These are phyloP conservation scores for Eubasilissa splendida DNA, from an alignment of 2,888 invertebrate genomes.

Conservation along the genomic window DNA sequence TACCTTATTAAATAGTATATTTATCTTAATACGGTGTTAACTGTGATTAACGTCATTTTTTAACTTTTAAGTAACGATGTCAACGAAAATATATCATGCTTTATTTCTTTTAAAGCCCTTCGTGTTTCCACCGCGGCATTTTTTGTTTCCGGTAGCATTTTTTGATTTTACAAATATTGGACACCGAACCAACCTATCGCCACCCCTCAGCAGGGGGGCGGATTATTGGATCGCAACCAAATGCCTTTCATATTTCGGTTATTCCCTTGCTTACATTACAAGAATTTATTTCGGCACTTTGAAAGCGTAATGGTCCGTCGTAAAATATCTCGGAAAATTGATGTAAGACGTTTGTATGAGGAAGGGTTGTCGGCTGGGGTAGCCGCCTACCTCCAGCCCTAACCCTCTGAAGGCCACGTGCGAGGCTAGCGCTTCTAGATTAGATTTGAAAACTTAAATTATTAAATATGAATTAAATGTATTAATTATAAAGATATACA, in stretches of 20 bases:
- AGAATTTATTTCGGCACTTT: constrained; percentile 73
- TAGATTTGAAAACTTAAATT: too few species aligned
- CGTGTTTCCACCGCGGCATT: too few species aligned
- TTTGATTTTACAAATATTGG: constrained; percentile 2
- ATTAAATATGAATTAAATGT: too few species aligned
- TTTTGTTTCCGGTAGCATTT: too few species aligned
- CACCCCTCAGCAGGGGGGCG: constrained; percentile 43
- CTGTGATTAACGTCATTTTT: too few species aligned
- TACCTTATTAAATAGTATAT: too few species aligned
- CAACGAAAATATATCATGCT: too few species aligned
- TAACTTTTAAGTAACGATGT: too few species aligned
- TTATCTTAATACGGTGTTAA: too few species aligned
- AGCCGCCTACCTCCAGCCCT: neutral
- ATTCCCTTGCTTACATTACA: constrained; percentile 68
- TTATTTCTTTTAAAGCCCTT: too few species aligned
- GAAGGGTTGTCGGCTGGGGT: constrained; percentile 29
- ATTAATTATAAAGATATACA: too few species aligned
- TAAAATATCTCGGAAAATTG: constrained; percentile 65
- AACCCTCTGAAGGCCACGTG: neutral
- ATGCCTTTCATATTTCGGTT: constrained; percentile 70
- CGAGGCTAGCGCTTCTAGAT: too few species aligned
- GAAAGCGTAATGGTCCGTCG: constrained; percentile 67
- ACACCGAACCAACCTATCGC: neutral
- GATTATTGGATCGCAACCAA: constrained; percentile 58
- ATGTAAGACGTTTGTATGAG: constrained; percentile 51